Percentiles rank a stretch among this genome's conserved stretches.
Conservation (phyloP, 2,797 vertebrate species). For the Prunella strophiata region DNA sequence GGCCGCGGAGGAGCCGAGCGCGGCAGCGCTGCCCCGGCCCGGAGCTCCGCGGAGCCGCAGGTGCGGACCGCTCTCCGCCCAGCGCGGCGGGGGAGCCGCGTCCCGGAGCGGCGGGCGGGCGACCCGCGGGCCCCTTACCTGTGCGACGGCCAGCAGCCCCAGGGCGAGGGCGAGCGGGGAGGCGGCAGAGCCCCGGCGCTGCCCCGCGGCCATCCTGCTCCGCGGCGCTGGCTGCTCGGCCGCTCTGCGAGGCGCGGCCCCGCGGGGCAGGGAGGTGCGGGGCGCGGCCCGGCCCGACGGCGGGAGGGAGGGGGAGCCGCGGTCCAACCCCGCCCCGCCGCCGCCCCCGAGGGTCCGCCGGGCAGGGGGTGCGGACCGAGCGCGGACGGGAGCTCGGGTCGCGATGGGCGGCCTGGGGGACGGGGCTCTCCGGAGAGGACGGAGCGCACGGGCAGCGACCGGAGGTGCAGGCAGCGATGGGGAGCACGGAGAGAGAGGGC, state of each 20-base stretch:
- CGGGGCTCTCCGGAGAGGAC: background rate
- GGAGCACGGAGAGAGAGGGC: background rate
- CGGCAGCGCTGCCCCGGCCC: background rate
- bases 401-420: background rate
- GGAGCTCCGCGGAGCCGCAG: background rate
- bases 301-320: background rate
- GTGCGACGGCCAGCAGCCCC: background rate
- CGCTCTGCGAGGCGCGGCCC: too few species aligned
- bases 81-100: background rate
- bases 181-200: background rate
- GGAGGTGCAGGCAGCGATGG: background rate
- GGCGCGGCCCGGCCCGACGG: conserved; percentile 12
- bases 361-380: background rate
- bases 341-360: background rate
- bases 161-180: background rate
- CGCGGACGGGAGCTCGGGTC: too few species aligned
- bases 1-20: background rate
- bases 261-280: conserved; percentile 33
- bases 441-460: too few species aligned
- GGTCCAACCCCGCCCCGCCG: background rate
- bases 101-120: too few species aligned
- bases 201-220: conserved; percentile 38
- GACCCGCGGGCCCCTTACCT: background rate
- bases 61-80: background rate
- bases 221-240: too few species aligned